These are phyloP conservation scores for Tenodera sinensis DNA, from an alignment of 2,888 invertebrate species.

Conservation along the genomic window DNA sequence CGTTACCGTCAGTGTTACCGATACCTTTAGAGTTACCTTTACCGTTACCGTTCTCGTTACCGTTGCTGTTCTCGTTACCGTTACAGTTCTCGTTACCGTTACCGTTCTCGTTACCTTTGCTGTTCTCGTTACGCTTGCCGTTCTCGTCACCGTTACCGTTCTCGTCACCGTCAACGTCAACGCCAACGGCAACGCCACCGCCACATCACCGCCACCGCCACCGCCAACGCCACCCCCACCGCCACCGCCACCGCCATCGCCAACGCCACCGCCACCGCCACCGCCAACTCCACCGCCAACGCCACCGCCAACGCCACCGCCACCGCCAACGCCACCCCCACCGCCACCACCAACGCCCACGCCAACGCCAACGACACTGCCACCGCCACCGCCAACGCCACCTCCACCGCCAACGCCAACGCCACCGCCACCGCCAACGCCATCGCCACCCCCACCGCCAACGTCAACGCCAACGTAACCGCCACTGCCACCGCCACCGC, in stretches of 20 bases:
- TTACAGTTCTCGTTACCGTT: neutral
- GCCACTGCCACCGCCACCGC: too few species aligned
- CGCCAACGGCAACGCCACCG: neutral
- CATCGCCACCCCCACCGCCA: neutral
- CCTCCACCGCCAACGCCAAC: neutral
- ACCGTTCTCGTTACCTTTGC: neutral
- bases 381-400: neutral
- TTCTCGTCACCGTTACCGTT: neutral
- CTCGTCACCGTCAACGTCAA: neutral
- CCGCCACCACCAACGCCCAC: too few species aligned
- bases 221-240: neutral
- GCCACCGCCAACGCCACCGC: too few species aligned
- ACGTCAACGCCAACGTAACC: too few species aligned
- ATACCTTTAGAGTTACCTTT: too few species aligned
- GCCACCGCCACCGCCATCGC: neutral
- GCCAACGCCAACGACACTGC: neutral
- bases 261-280: too few species aligned
- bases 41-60: neutral
- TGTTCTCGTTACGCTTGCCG: too few species aligned
- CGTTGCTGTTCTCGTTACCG: neutral
- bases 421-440: neutral
- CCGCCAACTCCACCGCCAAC: too few species aligned
- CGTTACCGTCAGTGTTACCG: too few species aligned
- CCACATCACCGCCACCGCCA: neutral
- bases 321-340: too few species aligned